Evolutionary conservation across 1,140 invertebrate genomes (phyloP).

Genomic region (Drosophila persimilis): DNA sequence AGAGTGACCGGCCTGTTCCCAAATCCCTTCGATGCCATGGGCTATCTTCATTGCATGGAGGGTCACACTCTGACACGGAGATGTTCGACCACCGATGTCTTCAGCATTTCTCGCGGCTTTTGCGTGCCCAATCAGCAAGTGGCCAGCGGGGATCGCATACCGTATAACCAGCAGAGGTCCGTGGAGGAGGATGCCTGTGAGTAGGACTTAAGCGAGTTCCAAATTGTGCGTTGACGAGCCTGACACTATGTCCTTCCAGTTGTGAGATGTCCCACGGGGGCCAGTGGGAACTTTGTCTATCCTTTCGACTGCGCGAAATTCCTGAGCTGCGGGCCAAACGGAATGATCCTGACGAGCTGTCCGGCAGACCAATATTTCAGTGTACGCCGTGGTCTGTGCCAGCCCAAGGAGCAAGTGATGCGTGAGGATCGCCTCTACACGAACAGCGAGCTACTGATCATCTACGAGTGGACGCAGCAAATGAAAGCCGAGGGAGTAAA

Average conservation of each 20-base stretch:
- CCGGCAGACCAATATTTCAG: conserved; percentile 67
- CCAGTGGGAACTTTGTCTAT: conserved; percentile 85
- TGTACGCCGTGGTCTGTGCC: conserved; percentile 40
- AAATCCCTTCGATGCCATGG: conserved; percentile 85
- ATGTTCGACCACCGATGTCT: conserved; percentile 48
- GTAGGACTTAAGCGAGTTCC: background rate
- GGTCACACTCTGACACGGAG: conserved; percentile 83
- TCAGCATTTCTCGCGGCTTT: conserved; percentile 53
- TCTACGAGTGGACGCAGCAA: conserved; percentile 56
- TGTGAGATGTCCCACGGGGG: conserved; percentile 82
- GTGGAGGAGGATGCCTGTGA: conserved; percentile 28
- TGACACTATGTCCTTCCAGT: conserved; percentile 28
- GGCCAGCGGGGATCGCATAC: conserved; percentile 35
- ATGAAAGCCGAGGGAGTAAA: conserved; percentile 5
- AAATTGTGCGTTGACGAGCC: background rate
- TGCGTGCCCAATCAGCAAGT: conserved; percentile 41
- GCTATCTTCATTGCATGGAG: conserved; percentile 87
- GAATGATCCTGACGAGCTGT: conserved; percentile 85
- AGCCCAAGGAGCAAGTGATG: conserved; percentile 35
- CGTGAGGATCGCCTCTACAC: conserved; percentile 48
- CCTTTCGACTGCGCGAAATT: conserved; percentile 86
- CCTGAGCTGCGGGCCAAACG: conserved; percentile 84
- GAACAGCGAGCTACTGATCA: conserved; percentile 29
- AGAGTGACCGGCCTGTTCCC: conserved; percentile 54
- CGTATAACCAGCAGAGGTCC: background rate